A percentile compares a stretch with the other conserved stretches of the same genome.
Conservation (phyloP, 2,888 invertebrate species). For the Fissipunctia ypsillon region DNA sequence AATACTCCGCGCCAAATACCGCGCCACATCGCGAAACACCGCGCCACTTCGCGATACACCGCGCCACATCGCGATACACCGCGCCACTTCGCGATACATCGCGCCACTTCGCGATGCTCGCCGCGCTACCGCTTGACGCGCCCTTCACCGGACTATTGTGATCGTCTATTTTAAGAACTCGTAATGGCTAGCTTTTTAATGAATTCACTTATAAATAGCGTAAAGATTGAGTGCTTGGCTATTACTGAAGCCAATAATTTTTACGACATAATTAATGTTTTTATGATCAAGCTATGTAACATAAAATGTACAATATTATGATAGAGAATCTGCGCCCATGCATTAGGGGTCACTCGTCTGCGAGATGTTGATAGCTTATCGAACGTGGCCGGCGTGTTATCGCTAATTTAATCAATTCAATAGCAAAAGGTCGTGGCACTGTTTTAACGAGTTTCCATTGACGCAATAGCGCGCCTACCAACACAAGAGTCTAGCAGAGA, state of each 20-base stretch:
- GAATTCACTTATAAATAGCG: slow-evolving; percentile 26
- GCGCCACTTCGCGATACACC: background rate
- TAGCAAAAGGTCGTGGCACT: slow-evolving; percentile 65
- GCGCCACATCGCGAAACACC: background rate
- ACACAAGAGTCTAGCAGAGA: slow-evolving; percentile 10
- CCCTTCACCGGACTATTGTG: slow-evolving; percentile 11
- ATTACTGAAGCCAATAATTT: slow-evolving; percentile 20
- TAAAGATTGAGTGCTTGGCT: slow-evolving; percentile 4
- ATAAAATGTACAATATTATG: slow-evolving; percentile 11
- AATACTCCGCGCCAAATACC: too few species aligned
- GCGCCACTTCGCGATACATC: background rate
- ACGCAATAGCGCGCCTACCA: slow-evolving; percentile 46
- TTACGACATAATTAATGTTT: slow-evolving; percentile 28
- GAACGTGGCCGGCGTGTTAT: slow-evolving; percentile 46
- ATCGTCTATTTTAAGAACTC: slow-evolving; percentile 23
- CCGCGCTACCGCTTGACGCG: background rate
- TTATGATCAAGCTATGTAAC: slow-evolving; percentile 3
- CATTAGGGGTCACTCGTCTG: slow-evolving; percentile 47
- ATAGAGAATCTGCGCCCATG: slow-evolving; percentile 27
- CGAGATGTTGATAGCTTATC: slow-evolving; percentile 42
- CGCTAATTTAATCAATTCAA: slow-evolving; percentile 62
- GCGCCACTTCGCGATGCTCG: background rate
- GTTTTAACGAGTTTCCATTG: slow-evolving; percentile 56
- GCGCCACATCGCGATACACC: background rate
- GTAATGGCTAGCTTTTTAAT: slow-evolving; percentile 14